Conservation (phyloP, 1,140 invertebrate species). For the Drosophila ambigua region DNA sequence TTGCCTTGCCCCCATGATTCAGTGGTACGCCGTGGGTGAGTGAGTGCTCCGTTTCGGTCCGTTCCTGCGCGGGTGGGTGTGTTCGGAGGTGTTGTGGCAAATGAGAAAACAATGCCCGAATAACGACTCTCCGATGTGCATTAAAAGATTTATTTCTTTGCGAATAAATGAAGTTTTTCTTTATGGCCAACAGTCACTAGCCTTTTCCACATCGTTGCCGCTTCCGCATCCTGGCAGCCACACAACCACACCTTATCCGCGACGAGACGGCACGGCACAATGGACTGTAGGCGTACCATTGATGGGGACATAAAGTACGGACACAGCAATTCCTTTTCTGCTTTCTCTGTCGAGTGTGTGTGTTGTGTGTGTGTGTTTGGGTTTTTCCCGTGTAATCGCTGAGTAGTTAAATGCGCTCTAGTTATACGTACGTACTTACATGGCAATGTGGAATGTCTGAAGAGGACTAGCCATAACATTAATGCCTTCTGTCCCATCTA, state of each 20-base stretch:
- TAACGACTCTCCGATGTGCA: conserved; percentile 82
- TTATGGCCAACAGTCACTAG: conserved; percentile 43
- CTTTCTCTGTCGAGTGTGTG: no score
- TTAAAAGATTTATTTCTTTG: conserved; percentile 83
- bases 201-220: conserved; percentile 26
- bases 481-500: conserved; percentile 44
- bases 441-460: no score
- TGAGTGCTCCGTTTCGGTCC: background rate
- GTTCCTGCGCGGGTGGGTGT: conserved; percentile 10
- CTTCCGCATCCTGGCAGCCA: conserved; percentile 6
- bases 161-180: conserved; percentile 78
- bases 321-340: conserved; percentile 12
- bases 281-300: conserved; percentile 39
- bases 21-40: background rate
- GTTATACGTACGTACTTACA: conserved; percentile 26
- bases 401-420: conserved; percentile 68
- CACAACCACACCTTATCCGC: conserved; percentile 2
- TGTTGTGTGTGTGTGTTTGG: conserved; percentile 2
- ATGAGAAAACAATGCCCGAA: conserved; percentile 80
- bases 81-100: conserved; percentile 71
- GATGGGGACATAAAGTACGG: conserved; percentile 44
- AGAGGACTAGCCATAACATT: conserved; percentile 34
- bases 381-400: conserved; percentile 42
- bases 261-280: background rate
- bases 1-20: conserved; percentile 3